Base-by-base conservation (phyloP, 1,140 invertebrate species). In the Colletes gigas region DNA sequence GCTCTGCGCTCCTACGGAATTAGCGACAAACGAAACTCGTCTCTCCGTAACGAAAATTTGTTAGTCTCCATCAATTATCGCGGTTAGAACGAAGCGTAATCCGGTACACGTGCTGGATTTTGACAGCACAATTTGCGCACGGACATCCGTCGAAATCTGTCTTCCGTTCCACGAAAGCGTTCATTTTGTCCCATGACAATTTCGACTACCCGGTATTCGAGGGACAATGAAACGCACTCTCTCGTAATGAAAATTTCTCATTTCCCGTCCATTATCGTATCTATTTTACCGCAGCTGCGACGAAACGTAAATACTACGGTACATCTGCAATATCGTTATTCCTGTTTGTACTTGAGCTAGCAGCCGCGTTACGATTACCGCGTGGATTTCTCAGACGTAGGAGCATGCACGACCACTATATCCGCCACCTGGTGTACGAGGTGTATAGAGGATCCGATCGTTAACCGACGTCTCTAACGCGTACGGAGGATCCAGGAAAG, bases 161-260 rank as follows among this genome's bases (percentile, higher is more conserved):
- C 5, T 6, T 55, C 17, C 54, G 63, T 65, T 65, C 44, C 44
- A 21, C 41, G 44, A 67, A 44, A 19, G 17, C 44, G 44, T n/a
- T 7, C 17, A 7, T 21, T 60, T 7, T 4, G 15, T 30, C 41
- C 10, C 41, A 69, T 47, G 19, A 67, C 41, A 17, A 44, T 63
- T 62, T 9, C 70, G 21, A 54, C 15, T 30, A n/a, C 17, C 0
- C 30, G 30, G 4, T 12, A 50, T 50, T 4, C 12, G n/a, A 7
- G 65, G 44, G 9, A 55, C 30, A 15, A 9, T 44, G 19, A 57
- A 55, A 68, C 74, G 63, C 74, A 30, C 55, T 75, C 30, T 41
- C 7, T 30, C 6, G 4, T 50, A 21, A 55, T 41, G 73, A 67
- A 67, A 75, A 76, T 76, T 67, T 57, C 50, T 67, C 21, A 44